Percentiles rank a stretch among this genome's conserved stretches.
phyloP scores from a whole-genome alignment of 2,797 vertebrate species.

The Smutsia gigantea region DNA sequence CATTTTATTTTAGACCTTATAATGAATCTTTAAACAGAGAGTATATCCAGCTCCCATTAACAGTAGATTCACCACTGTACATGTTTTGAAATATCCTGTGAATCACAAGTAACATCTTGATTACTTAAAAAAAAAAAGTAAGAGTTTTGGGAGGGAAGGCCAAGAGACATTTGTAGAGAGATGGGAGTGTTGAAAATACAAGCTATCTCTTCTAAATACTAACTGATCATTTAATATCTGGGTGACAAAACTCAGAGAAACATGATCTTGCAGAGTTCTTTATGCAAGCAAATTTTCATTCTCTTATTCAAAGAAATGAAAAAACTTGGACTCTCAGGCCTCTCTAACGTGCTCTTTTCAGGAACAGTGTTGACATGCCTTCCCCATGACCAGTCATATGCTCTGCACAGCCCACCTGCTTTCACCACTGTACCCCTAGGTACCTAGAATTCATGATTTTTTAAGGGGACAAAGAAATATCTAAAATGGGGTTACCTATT shows the following conservation, averaged over 20 bases:
- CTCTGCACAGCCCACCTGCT: neutral
- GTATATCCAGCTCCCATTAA: neutral
- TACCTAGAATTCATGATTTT: neutral
- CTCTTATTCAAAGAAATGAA: neutral
- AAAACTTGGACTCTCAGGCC: neutral
- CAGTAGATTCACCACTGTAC: neutral
- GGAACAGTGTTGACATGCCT: neutral
- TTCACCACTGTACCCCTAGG: neutral
- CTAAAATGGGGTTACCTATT: neutral
- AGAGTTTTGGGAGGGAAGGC: neutral
- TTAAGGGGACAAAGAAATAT: neutral
- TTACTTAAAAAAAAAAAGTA: neutral
- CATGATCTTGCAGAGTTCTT: neutral
- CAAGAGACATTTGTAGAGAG: neutral
- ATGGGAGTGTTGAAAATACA: neutral
- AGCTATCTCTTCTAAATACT: neutral
- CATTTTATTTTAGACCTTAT: neutral
- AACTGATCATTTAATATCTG: neutral
- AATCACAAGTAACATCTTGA: neutral
- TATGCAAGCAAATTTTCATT: neutral
- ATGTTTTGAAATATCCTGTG: neutral
- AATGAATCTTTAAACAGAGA: neutral
- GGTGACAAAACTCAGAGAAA: neutral
- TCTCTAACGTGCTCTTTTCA: neutral
- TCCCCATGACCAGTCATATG: accelerated